Base-by-base conservation (phyloP, 2,113 vertebrate species). In the Myotis lucifugus region DNA sequence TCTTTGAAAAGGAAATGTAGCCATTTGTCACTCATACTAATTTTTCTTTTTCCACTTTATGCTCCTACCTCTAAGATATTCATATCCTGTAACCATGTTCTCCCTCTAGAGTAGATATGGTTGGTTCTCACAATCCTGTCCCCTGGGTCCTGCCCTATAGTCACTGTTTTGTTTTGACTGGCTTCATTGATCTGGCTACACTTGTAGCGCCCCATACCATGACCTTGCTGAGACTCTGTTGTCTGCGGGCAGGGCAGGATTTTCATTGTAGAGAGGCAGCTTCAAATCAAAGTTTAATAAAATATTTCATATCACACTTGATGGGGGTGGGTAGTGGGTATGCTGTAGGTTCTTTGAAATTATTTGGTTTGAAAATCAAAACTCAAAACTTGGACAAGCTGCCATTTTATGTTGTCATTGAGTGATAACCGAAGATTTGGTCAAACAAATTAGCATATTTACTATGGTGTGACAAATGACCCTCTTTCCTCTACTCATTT, bases 1-100 rank as follows among this genome's bases (percentile, higher is more conserved):
- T 88, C 59, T 70, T 93, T 90, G 56, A 59, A 96, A 90, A 88
- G 70, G 15, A 96, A 84, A 69, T 46, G 95, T 42, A 97, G 4
- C 6, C 13, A 90, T 95, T 91, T 82, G 25, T 97, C 59, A 37
- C 10, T 95, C 52, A n/a, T 18, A 42, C 32, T 88, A 92, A 93
- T 97, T 97, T 97, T 90, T 17, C 18, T 88, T 96, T 61, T 54
- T 85, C 82, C 15, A 32, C 29, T 48, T 90, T 69, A 37, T 96
- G 72, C 10, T 78, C 19, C 83, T 95, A 56, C 56, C 52, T 84
- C 79, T 23, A 25, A 95, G 84, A 56, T 95, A 93, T 96, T 96
- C 97, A 54, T 96, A 96, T 42, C 48, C 19, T 76, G 8, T 77
- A 56, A 94, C 91, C 42, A 73, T 40, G n/a, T 67, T 50, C 46